Percentiles rank a stretch among this genome's conserved stretches.
Conservation (phyloP, 2,888 invertebrate genomes). For the Cactoblastis cactorum region DNA sequence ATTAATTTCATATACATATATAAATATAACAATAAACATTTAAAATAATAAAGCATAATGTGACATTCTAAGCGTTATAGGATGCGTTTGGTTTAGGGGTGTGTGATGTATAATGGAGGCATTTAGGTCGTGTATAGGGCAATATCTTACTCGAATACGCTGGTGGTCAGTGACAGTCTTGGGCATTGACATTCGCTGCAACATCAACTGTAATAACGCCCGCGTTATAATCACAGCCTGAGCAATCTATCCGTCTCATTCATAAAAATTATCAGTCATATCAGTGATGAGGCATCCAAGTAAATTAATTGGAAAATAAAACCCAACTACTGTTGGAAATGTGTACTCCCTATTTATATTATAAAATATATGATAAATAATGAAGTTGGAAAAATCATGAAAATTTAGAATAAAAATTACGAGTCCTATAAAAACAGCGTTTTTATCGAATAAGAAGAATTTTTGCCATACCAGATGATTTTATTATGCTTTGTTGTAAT, state of each 20-base stretch:
- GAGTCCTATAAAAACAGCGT: too few species aligned
- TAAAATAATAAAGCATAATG: neutral
- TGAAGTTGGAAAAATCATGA: too few species aligned
- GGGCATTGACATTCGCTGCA: slow-evolving; percentile 93
- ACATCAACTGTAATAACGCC: slow-evolving; percentile 89
- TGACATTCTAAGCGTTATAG: slow-evolving; percentile 4
- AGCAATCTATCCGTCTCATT: neutral
- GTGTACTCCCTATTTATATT: too few species aligned
- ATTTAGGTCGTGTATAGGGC: slow-evolving; percentile 44
- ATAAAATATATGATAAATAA: too few species aligned
- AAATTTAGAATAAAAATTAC: too few species aligned
- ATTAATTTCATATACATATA: slow-evolving; percentile 24
- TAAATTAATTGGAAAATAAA: too few species aligned
- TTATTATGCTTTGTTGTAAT: too few species aligned
- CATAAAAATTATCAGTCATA: too few species aligned
- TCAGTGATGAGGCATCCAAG: too few species aligned
- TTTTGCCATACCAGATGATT: too few species aligned
- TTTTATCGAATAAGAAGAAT: too few species aligned
- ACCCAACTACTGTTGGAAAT: too few species aligned
- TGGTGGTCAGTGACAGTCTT: slow-evolving; percentile 91
- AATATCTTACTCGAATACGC: slow-evolving; percentile 93
- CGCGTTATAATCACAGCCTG: slow-evolving; percentile 30
- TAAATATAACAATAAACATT: neutral
- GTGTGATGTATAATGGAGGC: slow-evolving; percentile 39
- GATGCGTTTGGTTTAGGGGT: slow-evolving; percentile 7